Evolutionary conservation across 2,113 vertebrate genomes (phyloP).

Genomic region (Pongo pygmaeus): DNA sequence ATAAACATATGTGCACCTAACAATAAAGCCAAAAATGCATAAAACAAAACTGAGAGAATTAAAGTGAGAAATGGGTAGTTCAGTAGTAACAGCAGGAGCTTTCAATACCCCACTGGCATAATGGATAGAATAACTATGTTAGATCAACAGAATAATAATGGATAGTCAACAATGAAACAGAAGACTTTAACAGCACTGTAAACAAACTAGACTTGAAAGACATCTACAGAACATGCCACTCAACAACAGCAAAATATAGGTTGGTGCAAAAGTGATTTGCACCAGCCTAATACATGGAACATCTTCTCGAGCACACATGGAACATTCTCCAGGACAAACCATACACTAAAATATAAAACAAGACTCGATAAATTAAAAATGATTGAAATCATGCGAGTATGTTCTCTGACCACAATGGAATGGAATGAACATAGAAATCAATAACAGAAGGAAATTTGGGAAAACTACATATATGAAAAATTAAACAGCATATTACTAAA

Average conservation of each 20-base stretch:
- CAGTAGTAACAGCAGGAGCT: neutral
- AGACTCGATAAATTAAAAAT: neutral
- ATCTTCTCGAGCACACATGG: neutral
- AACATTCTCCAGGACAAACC: neutral
- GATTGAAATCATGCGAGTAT: neutral
- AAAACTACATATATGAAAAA: neutral
- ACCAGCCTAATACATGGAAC: neutral
- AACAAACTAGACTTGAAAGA: neutral
- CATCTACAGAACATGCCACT: neutral
- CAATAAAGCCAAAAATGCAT: neutral
- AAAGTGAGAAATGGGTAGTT: neutral
- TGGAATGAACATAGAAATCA: neutral
- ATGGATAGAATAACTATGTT: neutral
- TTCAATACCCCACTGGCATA: neutral
- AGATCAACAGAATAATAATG: neutral
- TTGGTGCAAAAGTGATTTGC: too few relatives aligned
- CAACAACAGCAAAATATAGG: neutral
- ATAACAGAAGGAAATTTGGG: neutral
- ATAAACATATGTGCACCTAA: neutral
- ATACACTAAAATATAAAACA: neutral
- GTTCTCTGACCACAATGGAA: neutral
- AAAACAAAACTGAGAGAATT: constrained; percentile 27
- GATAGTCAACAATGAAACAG: neutral
- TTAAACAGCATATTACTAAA: neutral
- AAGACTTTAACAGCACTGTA: neutral